phyloP scores from a whole-genome alignment of 2,888 invertebrate genomes.

The Druceiella hillmani region DNA sequence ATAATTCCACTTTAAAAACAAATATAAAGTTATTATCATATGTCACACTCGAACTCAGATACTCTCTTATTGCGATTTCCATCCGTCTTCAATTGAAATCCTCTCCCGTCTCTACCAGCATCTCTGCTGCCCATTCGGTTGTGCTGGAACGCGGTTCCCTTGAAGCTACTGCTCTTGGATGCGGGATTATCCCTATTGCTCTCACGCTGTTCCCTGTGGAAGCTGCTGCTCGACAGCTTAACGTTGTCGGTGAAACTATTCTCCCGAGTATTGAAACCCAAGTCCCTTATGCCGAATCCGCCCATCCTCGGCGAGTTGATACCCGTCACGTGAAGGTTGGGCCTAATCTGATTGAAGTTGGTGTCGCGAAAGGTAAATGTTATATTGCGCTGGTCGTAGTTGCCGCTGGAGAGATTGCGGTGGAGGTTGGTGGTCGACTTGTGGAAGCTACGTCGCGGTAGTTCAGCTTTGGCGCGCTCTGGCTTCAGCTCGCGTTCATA shows the following conservation, averaged over 20 bases:
- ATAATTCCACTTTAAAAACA: too few species aligned
- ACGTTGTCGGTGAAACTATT: conserved; percentile 41
- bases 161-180: conserved; percentile 49
- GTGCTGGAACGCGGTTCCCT: conserved; percentile 36
- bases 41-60: conserved; percentile 61
- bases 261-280: conserved; percentile 40
- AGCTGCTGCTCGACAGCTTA: conserved; percentile 46
- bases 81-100: conserved; percentile 43
- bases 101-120: conserved; percentile 28
- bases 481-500: conserved; percentile 41
- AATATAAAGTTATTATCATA: conserved; percentile 33
- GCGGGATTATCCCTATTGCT: conserved; percentile 42
- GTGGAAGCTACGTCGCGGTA: conserved; percentile 13
- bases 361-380: conserved; percentile 41
- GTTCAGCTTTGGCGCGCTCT: conserved; percentile 10
- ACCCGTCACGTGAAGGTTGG: conserved; percentile 22
- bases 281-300: conserved; percentile 47
- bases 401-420: conserved; percentile 13
- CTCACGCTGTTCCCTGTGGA: conserved; percentile 44
- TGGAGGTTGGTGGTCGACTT: conserved; percentile 11
- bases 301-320: conserved; percentile 46
- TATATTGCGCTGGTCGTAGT: conserved; percentile 42
- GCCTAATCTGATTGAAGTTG: background rate
- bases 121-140: conserved; percentile 31
- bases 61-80: conserved; percentile 50